Evolutionary conservation across 2,797 vertebrate species (phyloP), one percentile per base, ranked within the genome.

Genomic region (Nannoperca australis): DNA sequence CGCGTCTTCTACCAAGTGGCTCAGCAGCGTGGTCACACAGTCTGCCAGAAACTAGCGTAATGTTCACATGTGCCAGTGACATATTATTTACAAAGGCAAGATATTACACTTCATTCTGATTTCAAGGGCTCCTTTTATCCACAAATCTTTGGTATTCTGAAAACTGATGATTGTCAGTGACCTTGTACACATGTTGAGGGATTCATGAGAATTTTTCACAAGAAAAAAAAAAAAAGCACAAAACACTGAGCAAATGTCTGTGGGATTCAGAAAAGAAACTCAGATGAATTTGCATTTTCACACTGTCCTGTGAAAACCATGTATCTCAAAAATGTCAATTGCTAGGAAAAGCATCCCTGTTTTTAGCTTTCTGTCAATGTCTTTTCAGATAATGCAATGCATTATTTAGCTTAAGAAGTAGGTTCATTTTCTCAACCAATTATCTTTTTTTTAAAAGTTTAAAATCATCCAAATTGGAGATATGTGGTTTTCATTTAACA

Each of bases 11-110:
- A 1, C 50, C 64, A 22, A 1, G 59, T 17, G 59, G 69, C 44
- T 83, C 38, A 34, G 53, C 70, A 0, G 54, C 17, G 50, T 9
- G 45, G 55, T 20, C 49, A 36, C 40, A 78, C 59, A 44, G 56
- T 17, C 61, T 65, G 65, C 50, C 69, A 67, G 56, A 34, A 58
- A 73, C 24, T 18, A 55, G 64, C 6, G 10, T 6, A 13, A 55
- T 22, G 56, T 67, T 76, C 70, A 78, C 38, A 50, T 73, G 62
- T 11, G 75, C 47, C 62, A 60, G 55, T 67, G 72, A 76, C 49
- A 17, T 62, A 54, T 50, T 67, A 70, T 80, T 74, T 70, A 62
- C 30, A 24, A n/a, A 66, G 30, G 49, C 12, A 40, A 51, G 13
- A 47, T 18, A 38, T 7, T 0, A 11, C 22, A 20, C 47, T 69